Evolutionary conservation across 2,113 vertebrate genomes (phyloP), one percentile per base, ranked within the genome.

Genomic region (Ctenomys sociabilis): DNA sequence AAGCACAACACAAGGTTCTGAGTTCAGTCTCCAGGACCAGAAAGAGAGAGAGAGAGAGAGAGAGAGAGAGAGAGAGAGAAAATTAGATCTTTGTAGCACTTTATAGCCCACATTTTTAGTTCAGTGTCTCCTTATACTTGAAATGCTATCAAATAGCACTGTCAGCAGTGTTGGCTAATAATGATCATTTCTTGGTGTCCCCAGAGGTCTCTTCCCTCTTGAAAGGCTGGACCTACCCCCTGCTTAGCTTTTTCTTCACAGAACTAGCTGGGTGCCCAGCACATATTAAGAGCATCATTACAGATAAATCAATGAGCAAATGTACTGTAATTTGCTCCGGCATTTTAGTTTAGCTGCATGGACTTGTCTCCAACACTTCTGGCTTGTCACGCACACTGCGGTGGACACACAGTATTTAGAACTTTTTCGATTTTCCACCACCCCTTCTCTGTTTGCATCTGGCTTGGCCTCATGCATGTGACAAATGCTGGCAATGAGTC

Each of bases 61-160:
- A 14, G 12, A 54, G 12, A 14, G 12, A 54, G 12, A 14, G 12
- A 54, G 11, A 54, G 52, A 14, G 13, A 78, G 19, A 66, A 61
- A 66, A 16, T 32, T 75, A 40, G 28, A 52, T 64, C 13, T 84
- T 7, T 13, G 10, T 26, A 26, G 22, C 6, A 52, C 32, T 86
- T 30, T 85, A 52, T n/a, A 32, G 4, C 17, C 52, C 86, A 81
- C 16, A 81, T 52, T 93, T 85, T 94, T 49, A 88, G 85, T 37
- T 78, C 40, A 45, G 0, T 64, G 40, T 90, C 37, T 91, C 21
- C 63, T 92, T 85, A 66, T 88, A 90, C 32, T 75, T 93, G 87
- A n/a, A 78, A 64, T 90, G 28, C 72, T 85, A 95, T 87, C 81
- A 92, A 94, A 54, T 7, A 88, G 3, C 83, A 17, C 21, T 93